These are phyloP conservation scores for Drosophila quinaria DNA, from an alignment of 2,888 invertebrate species.

Conservation along the genomic window DNA sequence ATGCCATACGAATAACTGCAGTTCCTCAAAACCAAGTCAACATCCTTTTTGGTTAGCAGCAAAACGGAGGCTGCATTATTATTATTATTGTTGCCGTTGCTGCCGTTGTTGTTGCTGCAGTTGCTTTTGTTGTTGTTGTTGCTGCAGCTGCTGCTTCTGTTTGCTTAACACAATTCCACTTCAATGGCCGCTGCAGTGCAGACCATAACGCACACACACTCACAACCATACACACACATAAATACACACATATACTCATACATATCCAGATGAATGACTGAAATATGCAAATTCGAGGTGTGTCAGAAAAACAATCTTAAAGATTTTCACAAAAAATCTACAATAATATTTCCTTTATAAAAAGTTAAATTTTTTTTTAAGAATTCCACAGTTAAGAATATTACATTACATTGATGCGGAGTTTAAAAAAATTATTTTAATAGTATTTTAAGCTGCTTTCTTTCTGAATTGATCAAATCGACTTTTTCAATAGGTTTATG, in stretches of 20 bases:
- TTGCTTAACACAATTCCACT: slow-evolving; percentile 79
- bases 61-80: slow-evolving; percentile 55
- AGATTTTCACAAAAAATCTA: too few relatives aligned
- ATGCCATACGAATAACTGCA: slow-evolving; percentile 76
- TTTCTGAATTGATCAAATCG: neutral
- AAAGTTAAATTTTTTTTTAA: too few relatives aligned
- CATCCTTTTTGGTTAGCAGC: slow-evolving; percentile 77
- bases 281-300: slow-evolving; percentile 50
- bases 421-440: neutral
- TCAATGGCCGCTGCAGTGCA: slow-evolving; percentile 73
- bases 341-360: too few relatives aligned
- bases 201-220: slow-evolving; percentile 30
- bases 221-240: slow-evolving; percentile 15
- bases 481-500: neutral
- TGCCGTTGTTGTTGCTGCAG: slow-evolving; percentile 14
- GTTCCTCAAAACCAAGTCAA: slow-evolving; percentile 80
- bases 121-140: slow-evolving; percentile 14
- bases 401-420: too few relatives aligned
- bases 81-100: slow-evolving; percentile 50
- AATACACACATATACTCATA: slow-evolving; percentile 13
- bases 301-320: slow-evolving; percentile 4
- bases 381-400: too few relatives aligned
- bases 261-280: slow-evolving; percentile 43
- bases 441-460: neutral
- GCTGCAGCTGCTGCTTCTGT: slow-evolving; percentile 65